These are phyloP conservation scores for Petrosia ficiformis DNA, from an alignment of 37 sponge, comb jelly and placozoan genomes.

Conservation along the genomic window DNA sequence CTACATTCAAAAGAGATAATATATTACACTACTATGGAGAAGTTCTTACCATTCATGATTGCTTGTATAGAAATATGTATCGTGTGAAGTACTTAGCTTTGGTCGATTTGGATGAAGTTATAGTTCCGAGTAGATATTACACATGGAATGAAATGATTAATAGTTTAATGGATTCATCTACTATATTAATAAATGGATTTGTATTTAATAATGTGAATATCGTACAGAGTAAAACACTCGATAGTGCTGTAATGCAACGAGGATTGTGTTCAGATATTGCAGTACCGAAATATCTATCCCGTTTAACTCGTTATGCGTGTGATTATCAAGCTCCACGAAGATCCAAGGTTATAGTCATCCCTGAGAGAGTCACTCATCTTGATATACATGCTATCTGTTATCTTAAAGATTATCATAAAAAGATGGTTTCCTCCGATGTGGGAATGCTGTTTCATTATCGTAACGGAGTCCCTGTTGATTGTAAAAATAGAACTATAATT, in stretches of 20 bases:
- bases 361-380: not conserved
- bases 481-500: not conserved
- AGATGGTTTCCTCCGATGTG: not conserved
- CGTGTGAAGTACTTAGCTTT: conserved; percentile 18
- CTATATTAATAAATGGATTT: too few species aligned
- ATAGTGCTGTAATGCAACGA: not conserved
- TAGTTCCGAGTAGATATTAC: conserved; percentile 6
- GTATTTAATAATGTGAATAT: too few species aligned
- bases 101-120: conserved; percentile 32
- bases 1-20: conserved; percentile 5
- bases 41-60: conserved; percentile 13
- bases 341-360: not conserved
- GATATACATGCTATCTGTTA: not conserved
- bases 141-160: conserved; percentile 15
- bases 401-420: not conserved
- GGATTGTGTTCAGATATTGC: not conserved
- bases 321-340: not conserved
- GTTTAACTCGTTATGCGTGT: not conserved
- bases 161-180: not conserved
- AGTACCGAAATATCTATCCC: not conserved
- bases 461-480: not conserved
- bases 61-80: conserved; percentile 14
- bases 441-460: not conserved
- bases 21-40: conserved; percentile 27
- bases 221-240: not conserved